Base-by-base conservation (phyloP, 2,888 invertebrate species). In the Copidosoma aretas region DNA sequence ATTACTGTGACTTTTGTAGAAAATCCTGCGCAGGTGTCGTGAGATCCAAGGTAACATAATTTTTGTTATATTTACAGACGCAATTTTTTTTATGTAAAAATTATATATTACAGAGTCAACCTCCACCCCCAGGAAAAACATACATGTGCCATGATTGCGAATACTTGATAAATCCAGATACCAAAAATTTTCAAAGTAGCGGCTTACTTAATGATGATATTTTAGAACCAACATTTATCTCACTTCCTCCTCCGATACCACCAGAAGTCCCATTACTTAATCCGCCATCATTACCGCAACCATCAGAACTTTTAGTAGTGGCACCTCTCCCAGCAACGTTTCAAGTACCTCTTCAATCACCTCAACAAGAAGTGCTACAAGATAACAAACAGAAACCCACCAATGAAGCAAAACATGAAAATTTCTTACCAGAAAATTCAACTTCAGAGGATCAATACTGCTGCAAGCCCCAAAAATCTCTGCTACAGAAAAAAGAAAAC, bases 11-110 rank as follows among this genome's bases (percentile, higher is more conserved):
- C 56, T 71, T 72, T 62, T 73, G 73, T 24, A 72, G 70, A 63
- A 73, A 73, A 64, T 73, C 73, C 17, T 73, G 73, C 62, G 73
- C 73, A 41, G 73, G 73, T 19, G 73, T 73, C 41, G 73, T 73
- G 54, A 67, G 73, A 64, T 73, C 73, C 52, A 71, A 67, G 71
- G 73, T 73, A 69, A 15, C 21, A 12, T 39, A 41, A n/a, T 46
- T 46, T 8, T 46, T 32, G 3, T 32, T 32, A 8, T 32, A 32
- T 32, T 32, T n/a, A n/a, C n/a, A n/a, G 39, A 54, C 46, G 3
- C 19, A 60, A 65, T 8, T 60, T 63, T 43, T 21, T 25, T n/a
- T 32, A 32, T 15, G 10, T 25, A 60, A 14, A 51, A 53, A 51
- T 64, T 60, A 17, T 3, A 22, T 51, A 51, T 19, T 64, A 43